These are phyloP conservation scores for Hipparchia sbordonii DNA, from an alignment of 2,888 invertebrate genomes.

Conservation along the genomic window DNA sequence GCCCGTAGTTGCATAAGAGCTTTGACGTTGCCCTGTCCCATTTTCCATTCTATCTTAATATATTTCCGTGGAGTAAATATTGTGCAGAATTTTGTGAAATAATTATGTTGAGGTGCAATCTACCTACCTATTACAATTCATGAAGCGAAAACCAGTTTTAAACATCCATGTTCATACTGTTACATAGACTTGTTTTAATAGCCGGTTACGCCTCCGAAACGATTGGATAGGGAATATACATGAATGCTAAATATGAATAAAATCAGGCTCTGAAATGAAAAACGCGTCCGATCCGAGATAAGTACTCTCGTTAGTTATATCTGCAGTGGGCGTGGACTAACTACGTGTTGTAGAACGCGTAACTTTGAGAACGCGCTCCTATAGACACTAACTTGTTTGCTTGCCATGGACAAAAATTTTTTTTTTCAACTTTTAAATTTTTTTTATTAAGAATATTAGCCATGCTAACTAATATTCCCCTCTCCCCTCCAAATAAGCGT, in stretches of 20 bases:
- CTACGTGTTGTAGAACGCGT: conserved; percentile 15
- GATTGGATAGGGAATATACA: conserved; percentile 29
- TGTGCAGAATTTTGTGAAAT: background rate
- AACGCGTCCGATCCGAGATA: conserved; percentile 50
- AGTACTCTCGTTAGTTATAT: conserved; percentile 63
- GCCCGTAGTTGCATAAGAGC: too few species aligned
- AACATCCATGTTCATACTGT: conserved; percentile 2
- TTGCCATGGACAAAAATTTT: background rate
- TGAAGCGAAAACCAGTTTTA: conserved; percentile 8
- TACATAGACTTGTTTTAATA: conserved; percentile 7
- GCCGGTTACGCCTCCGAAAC: conserved; percentile 21
- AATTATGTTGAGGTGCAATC: background rate
- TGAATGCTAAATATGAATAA: conserved; percentile 48
- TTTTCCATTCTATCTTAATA: too few species aligned
- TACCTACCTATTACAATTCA: background rate
- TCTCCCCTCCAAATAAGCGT: too few species aligned
- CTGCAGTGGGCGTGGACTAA: conserved; percentile 52
- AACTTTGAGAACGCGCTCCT: background rate
- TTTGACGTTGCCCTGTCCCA: too few species aligned
- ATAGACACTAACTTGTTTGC: background rate
- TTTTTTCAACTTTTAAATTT: too few species aligned
- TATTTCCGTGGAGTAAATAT: background rate
- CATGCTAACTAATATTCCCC: too few species aligned
- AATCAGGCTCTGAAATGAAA: conserved; percentile 34
- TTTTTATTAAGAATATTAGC: too few species aligned